These are phyloP conservation scores for Meiosimyza platycephala DNA, from an alignment of 2,888 invertebrate species.

Conservation along the genomic window DNA sequence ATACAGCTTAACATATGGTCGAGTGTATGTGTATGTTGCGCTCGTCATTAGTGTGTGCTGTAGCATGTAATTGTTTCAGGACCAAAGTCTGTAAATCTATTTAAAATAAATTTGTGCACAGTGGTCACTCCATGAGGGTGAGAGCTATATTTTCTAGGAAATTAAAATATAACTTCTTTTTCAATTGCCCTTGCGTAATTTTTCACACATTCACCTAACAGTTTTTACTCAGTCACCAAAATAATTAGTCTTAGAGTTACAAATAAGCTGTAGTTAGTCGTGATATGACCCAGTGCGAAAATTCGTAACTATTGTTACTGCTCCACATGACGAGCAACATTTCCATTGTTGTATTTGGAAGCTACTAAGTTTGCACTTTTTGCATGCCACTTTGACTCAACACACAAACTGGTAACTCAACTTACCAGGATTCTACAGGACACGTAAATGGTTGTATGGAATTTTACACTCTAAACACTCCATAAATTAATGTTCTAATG, in stretches of 20 bases:
- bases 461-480: slow-evolving; percentile 50
- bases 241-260: no score
- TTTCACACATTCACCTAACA: no score
- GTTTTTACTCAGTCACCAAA: no score
- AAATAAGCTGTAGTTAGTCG: no score
- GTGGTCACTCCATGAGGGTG: no score
- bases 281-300: no score
- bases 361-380: slow-evolving; percentile 7
- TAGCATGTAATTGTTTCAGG: slow-evolving; percentile 47
- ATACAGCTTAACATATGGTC: not conserved
- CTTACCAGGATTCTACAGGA: no score
- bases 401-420: no score
- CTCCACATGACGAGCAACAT: not conserved
- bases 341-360: slow-evolving; percentile 14
- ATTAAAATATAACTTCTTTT: no score
- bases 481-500: slow-evolving; percentile 49
- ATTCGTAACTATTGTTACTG: no score
- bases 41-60: slow-evolving; percentile 41
- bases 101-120: slow-evolving; percentile 14
- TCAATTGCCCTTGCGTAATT: no score
- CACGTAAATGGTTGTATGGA: slow-evolving; percentile 47
- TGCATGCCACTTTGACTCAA: not conserved
- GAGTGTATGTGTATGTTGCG: slow-evolving; percentile 7
- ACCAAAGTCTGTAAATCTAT: slow-evolving; percentile 30
- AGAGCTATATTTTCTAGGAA: no score